Evolutionary conservation across 2,797 vertebrate species (phyloP).

Genomic region (Molossus molossus): DNA sequence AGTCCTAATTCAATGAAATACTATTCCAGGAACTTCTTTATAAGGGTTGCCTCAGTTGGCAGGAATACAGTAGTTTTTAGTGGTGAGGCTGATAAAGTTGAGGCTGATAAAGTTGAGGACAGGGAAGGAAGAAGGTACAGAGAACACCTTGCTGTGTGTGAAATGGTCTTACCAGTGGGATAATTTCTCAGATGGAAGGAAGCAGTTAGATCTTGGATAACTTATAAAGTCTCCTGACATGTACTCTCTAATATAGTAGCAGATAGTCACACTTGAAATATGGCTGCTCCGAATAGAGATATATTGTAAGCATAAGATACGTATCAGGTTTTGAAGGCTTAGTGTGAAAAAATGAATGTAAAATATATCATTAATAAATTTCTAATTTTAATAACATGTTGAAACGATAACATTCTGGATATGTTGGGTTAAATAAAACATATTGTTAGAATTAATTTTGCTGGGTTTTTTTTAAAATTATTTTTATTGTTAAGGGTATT

Average conservation of each 20-base stretch:
- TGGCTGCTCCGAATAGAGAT: conserved; percentile 14
- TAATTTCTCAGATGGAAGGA: background rate
- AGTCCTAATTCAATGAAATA: too few relatives aligned
- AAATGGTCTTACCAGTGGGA: background rate
- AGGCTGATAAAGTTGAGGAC: background rate
- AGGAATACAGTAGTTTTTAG: background rate
- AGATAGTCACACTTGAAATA: background rate
- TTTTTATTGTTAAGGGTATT: too few relatives aligned
- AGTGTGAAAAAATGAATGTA: background rate
- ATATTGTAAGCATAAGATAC: background rate
- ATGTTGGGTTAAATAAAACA: background rate
- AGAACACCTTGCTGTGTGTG: background rate
- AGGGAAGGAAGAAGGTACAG: background rate
- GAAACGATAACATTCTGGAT: background rate
- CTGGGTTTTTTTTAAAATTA: too few relatives aligned
- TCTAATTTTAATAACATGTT: background rate
- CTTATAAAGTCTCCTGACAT: background rate
- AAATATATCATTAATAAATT: conserved; percentile 30
- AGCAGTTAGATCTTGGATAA: background rate
- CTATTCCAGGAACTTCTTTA: too few relatives aligned
- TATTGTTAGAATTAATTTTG: conserved; percentile 38
- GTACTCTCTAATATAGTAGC: background rate
- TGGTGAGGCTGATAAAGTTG: background rate
- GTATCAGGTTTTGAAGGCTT: conserved; percentile 7
- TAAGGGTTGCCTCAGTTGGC: too few relatives aligned